phyloP scores from a whole-genome alignment of 2,888 invertebrate species.

The Macaria notata region DNA sequence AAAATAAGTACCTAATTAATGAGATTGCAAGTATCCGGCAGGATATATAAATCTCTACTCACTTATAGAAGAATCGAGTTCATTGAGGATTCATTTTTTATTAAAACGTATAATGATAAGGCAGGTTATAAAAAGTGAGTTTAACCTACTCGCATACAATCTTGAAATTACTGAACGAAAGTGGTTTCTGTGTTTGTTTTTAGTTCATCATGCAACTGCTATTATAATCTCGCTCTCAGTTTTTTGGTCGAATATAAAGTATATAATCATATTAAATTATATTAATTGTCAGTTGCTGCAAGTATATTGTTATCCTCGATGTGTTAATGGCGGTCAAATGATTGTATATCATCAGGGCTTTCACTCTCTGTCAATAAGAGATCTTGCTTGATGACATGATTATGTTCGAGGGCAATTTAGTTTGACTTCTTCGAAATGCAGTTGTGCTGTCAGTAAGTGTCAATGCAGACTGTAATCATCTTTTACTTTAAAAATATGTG shows the following conservation, averaged over 20 bases:
- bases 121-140: too few relatives aligned
- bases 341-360: slow-evolving; percentile 53
- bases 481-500: too few relatives aligned
- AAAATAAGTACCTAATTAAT: too few relatives aligned
- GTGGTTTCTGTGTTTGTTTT: slow-evolving; percentile 49
- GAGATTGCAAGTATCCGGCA: too few relatives aligned
- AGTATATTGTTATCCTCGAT: slow-evolving; percentile 48
- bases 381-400: slow-evolving; percentile 30
- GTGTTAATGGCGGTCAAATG: slow-evolving; percentile 49
- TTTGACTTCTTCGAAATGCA: background rate
- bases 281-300: slow-evolving; percentile 48
- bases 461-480: too few relatives aligned
- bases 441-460: too few relatives aligned
- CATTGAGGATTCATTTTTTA: too few relatives aligned
- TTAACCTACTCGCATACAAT: too few relatives aligned
- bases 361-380: slow-evolving; percentile 51
- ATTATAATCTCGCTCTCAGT: slow-evolving; percentile 37
- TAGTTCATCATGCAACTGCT: slow-evolving; percentile 44
- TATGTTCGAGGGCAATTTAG: slow-evolving; percentile 29
- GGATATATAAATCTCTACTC: too few relatives aligned
- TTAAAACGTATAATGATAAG: too few relatives aligned
- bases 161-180: slow-evolving; percentile 19
- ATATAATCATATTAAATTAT: slow-evolving; percentile 45
- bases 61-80: too few relatives aligned
- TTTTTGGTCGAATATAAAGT: slow-evolving; percentile 37